Percentiles rank a stretch among this genome's conserved stretches.
These are phyloP conservation scores for Drosophila ezoana DNA, from an alignment of 2,888 invertebrate genomes.

Conservation along the genomic window DNA sequence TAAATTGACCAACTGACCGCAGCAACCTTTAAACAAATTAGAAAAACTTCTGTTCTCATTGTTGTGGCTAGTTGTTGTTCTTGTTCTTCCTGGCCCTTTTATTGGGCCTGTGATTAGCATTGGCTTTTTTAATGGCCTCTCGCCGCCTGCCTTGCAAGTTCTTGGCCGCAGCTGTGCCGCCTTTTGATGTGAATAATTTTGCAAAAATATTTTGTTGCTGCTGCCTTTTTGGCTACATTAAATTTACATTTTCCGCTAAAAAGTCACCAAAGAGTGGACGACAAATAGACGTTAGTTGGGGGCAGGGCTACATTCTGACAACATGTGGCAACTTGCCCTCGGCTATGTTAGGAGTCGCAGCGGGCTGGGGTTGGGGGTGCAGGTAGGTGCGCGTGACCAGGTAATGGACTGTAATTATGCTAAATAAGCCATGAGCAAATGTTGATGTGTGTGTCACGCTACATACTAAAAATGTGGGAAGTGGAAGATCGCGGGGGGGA, in stretches of 20 bases:
- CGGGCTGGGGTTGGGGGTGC: neutral
- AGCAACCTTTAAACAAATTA: slow-evolving; percentile 72
- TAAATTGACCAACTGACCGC: slow-evolving; percentile 77
- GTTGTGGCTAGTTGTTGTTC: slow-evolving; percentile 37
- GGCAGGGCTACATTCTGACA: slow-evolving; percentile 50
- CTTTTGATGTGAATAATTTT: slow-evolving; percentile 74
- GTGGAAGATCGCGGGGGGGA: neutral
- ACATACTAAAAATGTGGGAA: slow-evolving; percentile 5
- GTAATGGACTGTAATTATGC: slow-evolving; percentile 77
- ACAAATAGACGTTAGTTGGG: neutral
- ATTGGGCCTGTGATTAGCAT: slow-evolving; percentile 57
- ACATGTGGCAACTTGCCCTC: slow-evolving; percentile 65
- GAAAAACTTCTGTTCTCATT: slow-evolving; percentile 54
- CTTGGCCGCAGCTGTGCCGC: slow-evolving; percentile 62
- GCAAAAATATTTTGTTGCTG: slow-evolving; percentile 54
- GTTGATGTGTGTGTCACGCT: slow-evolving; percentile 51
- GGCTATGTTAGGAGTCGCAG: slow-evolving; percentile 1
- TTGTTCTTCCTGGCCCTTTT: slow-evolving; percentile 23
- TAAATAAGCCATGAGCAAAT: slow-evolving; percentile 74
- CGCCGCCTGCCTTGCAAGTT: slow-evolving; percentile 15
- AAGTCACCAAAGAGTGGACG: slow-evolving; percentile 11
- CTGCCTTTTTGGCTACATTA: slow-evolving; percentile 56
- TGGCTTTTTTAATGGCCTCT: slow-evolving; percentile 35
- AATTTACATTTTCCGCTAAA: slow-evolving; percentile 69
- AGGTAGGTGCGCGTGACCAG: slow-evolving; percentile 64